These are phyloP conservation scores for Temnothorax curvispinosus DNA, from an alignment of 1,140 invertebrate genomes.

Conservation along the genomic window DNA sequence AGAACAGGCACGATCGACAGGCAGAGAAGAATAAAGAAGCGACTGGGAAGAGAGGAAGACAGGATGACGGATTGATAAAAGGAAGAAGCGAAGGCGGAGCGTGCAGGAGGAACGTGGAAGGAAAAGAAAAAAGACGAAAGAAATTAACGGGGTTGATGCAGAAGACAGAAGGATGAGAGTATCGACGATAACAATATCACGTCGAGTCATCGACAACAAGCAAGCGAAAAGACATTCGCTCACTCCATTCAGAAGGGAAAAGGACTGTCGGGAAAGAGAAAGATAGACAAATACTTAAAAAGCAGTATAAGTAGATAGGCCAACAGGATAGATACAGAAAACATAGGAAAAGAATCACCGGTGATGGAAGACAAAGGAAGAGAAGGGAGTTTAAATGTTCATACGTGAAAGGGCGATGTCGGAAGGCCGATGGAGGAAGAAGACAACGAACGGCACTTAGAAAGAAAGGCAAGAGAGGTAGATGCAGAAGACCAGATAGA, in stretches of 20 bases:
- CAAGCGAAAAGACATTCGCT: background rate
- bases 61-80: conserved; percentile 27
- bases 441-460: conserved; percentile 33
- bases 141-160: background rate
- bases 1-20: conserved; percentile 33
- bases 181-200: background rate
- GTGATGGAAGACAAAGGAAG: background rate
- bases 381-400: background rate
- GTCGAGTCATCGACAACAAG: background rate
- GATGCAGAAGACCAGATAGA: conserved; percentile 31
- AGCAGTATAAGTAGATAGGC: background rate
- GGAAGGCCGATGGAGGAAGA: conserved; percentile 6
- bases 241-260: background rate
- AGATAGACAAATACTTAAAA: background rate
- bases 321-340: background rate
- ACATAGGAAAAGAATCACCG: background rate
- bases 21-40: conserved; percentile 32
- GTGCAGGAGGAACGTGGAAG: background rate
- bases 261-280: background rate
- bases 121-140: background rate
- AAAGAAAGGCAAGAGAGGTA: background rate
- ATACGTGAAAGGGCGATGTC: conserved; percentile 34
- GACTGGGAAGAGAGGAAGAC: conserved; percentile 20
- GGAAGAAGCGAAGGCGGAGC: background rate
- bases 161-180: background rate